Percentiles rank a stretch among this genome's conserved stretches.
Conservation (phyloP, 2,797 vertebrate species). For the Rousettus madagascariensis region DNA sequence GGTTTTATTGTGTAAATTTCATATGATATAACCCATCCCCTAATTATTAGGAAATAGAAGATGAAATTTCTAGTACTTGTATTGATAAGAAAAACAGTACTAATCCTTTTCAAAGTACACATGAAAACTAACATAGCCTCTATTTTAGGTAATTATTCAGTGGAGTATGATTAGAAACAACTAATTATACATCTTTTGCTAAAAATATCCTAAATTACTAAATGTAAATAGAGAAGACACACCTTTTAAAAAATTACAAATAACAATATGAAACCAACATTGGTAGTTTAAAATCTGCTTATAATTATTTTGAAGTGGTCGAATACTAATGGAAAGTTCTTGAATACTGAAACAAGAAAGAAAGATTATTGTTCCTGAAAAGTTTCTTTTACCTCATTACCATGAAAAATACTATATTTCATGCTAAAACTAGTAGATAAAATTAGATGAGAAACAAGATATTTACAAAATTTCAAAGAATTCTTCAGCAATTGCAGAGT, state of each 20-base stretch:
- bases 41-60: conserved; percentile 40
- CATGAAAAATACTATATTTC: background rate
- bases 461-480: background rate
- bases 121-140: background rate
- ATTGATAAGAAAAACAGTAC: conserved; percentile 9
- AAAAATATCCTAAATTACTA: background rate
- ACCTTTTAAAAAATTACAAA: background rate
- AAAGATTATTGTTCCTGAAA: background rate
- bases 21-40: background rate
- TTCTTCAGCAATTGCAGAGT: background rate
- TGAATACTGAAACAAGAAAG: background rate
- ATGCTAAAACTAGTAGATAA: background rate
- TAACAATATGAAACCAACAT: background rate
- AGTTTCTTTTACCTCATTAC: background rate
- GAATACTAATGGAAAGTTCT: background rate
- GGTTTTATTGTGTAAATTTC: conserved; percentile 20
- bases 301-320: background rate
- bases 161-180: background rate
- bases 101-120: conserved; percentile 31
- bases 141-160: conserved; percentile 9
- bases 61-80: background rate
- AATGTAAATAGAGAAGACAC: background rate
- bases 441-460: background rate
- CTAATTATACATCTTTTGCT: conserved; percentile 1
- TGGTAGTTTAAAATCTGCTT: background rate